These are phyloP conservation scores for Lamprotornis superbus DNA, from an alignment of 2,113 vertebrate species.

Conservation along the genomic window DNA sequence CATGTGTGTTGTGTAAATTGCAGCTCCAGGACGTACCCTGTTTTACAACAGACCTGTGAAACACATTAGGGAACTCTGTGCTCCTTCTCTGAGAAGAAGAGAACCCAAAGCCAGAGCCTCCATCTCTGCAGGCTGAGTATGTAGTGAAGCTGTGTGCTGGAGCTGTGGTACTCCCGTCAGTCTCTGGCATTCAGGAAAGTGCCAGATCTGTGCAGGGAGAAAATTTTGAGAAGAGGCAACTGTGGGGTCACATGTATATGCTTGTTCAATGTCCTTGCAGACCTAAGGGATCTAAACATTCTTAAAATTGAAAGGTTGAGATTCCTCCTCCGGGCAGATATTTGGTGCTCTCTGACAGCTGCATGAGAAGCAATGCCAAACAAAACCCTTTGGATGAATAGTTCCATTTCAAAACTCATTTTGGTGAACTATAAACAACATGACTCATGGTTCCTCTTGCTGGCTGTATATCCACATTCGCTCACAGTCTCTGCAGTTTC, in stretches of 20 bases:
- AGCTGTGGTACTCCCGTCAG: neutral
- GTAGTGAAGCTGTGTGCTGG: neutral
- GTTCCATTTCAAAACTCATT: neutral
- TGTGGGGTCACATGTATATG: neutral
- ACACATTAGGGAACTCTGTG: rapidly evolving
- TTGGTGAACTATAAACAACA: neutral
- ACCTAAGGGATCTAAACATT: neutral
- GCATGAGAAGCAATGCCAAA: neutral
- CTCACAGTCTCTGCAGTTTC: neutral
- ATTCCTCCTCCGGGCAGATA: neutral
- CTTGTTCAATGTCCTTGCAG: neutral
- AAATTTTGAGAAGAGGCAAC: neutral
- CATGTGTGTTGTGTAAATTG: neutral
- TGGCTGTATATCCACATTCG: rapidly evolving
- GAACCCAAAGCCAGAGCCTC: neutral
- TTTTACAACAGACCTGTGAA: neutral
- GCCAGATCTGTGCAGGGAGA: neutral
- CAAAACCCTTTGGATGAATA: neutral
- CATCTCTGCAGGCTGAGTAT: neutral
- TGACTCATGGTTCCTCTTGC: neutral
- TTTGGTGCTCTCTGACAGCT: neutral
- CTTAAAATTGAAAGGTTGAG: neutral
- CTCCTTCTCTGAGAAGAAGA: neutral
- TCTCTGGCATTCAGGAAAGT: neutral
- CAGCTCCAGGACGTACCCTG: neutral